phyloP scores from a whole-genome alignment of 64 coral and sea anemone species.

The Catalaphyllia jardinei region DNA sequence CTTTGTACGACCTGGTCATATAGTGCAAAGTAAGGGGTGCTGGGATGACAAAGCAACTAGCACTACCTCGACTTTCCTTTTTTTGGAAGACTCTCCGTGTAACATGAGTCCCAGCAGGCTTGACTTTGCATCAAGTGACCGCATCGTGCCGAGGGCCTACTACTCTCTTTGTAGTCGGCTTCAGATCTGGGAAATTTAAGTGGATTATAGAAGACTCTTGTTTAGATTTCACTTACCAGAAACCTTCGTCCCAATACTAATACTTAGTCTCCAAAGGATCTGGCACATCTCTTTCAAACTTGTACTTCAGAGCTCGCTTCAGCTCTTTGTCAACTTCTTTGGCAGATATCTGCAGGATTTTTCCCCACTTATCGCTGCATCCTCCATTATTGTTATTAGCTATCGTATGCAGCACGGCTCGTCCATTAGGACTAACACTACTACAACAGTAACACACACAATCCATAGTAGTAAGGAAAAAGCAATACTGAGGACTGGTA shows the following conservation, averaged over 20 bases:
- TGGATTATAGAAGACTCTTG: too few relatives aligned
- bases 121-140: too few relatives aligned
- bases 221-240: not conserved
- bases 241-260: conserved; percentile 36
- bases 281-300: not conserved
- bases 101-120: too few relatives aligned
- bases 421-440: not conserved
- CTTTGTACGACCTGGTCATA: too few relatives aligned
- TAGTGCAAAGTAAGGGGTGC: too few relatives aligned
- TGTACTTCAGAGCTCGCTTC: conserved; percentile 29
- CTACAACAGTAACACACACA: not conserved
- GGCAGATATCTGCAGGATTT: not conserved
- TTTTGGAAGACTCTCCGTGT: too few relatives aligned
- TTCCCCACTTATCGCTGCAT: conserved; percentile 24
- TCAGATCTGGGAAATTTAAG: too few relatives aligned
- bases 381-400: conserved; percentile 24
- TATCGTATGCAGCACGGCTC: not conserved
- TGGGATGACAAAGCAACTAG: too few relatives aligned
- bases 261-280: conserved; percentile 12
- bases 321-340: conserved; percentile 14
- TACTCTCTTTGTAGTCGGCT: too few relatives aligned
- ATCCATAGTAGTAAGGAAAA: not conserved
- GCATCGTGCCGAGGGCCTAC: too few relatives aligned
- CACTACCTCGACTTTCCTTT: too few relatives aligned
- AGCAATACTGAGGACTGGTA: too few relatives aligned